phyloP scores from a whole-genome alignment of 2,797 vertebrate genomes.

The Botia kubotai region DNA sequence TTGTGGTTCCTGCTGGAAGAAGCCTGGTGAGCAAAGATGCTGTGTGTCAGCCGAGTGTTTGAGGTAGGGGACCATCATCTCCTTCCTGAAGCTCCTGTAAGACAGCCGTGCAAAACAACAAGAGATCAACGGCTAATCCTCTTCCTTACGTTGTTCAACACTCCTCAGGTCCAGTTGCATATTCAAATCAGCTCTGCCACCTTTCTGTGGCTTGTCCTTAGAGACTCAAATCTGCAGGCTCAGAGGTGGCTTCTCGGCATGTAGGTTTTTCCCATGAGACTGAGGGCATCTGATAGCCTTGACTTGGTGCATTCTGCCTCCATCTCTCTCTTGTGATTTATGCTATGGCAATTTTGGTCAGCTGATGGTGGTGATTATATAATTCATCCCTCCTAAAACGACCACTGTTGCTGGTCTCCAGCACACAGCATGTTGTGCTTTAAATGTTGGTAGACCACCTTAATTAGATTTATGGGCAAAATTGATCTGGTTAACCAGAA shows the following conservation, averaged over 20 bases:
- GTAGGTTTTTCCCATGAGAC: conserved; percentile 30
- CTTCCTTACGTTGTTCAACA: conserved; percentile 30
- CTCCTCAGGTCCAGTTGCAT: conserved; percentile 8
- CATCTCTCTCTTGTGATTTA: not conserved
- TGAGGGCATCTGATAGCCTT: conserved; percentile 31
- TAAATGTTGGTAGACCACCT: no score
- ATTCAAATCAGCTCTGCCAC: conserved; percentile 42
- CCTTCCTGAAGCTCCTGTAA: conserved; percentile 30
- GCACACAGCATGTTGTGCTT: no score
- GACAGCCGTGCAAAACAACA: conserved; percentile 56
- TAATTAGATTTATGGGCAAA: no score
- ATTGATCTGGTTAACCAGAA: no score
- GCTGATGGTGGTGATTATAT: no score
- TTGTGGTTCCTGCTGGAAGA: conserved; percentile 21
- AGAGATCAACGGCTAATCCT: conserved; percentile 48
- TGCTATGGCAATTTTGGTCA: no score
- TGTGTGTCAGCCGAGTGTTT: conserved; percentile 27
- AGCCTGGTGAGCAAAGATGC: conserved; percentile 6
- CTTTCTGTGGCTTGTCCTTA: conserved; percentile 20
- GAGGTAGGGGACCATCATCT: conserved; percentile 36
- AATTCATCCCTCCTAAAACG: no score
- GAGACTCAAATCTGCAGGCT: conserved; percentile 28
- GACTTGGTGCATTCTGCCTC: conserved; percentile 16
- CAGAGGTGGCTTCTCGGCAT: conserved; percentile 18
- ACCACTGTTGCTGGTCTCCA: no score